Base-by-base conservation (phyloP, 2,797 vertebrate species). In the Paguma larvata region DNA sequence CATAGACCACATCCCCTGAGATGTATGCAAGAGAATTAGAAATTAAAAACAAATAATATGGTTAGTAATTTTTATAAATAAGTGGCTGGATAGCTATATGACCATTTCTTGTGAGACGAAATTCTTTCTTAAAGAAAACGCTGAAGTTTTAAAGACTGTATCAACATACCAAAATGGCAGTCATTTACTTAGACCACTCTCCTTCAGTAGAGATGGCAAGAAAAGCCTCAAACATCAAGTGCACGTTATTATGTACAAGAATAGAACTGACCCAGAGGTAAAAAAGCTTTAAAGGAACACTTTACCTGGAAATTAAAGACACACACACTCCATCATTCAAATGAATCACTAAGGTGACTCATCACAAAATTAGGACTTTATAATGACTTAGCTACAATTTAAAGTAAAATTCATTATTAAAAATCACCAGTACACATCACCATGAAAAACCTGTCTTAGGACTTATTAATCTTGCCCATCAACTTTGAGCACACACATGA, bases 381-480 rank as follows among this genome's bases (percentile, higher is more conserved):
- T 34, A 96, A 70, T 95, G 34, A 91, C 78, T 82, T 85, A 78
- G 85, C 65, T 53, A 92, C 2, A 95, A 70, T 75, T 48, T 94
- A 73, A 88, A 94, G 53, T 88, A 5, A 84, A 93, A 94, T 85
- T 89, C 75, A 92, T 59, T 93, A n/a, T n/a, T n/a, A 78, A 95
- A 97, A 91, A 79, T 48, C 48, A 94, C 9, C 4, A 84, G 67
- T 59, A 30, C 4, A 78, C 9, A 72, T 41, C 70, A 83, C 25
- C 7, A 94, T 73, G 46, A 92, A 93, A 16, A 96, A 77, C 15
- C 34, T 70, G 70, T 25, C 63, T 79, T 34, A 89, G 34, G 30
- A 89, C 12, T 44, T 85, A 91, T 30, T 91, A 70, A 87, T 94
- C 96, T 86, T 87, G 79, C 21, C 34, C 68, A 70, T 30, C 85